Percentiles rank a stretch among this genome's conserved stretches.
Conservation (phyloP, 2,888 invertebrate genomes). For the Trypoxylon attenuatum region DNA sequence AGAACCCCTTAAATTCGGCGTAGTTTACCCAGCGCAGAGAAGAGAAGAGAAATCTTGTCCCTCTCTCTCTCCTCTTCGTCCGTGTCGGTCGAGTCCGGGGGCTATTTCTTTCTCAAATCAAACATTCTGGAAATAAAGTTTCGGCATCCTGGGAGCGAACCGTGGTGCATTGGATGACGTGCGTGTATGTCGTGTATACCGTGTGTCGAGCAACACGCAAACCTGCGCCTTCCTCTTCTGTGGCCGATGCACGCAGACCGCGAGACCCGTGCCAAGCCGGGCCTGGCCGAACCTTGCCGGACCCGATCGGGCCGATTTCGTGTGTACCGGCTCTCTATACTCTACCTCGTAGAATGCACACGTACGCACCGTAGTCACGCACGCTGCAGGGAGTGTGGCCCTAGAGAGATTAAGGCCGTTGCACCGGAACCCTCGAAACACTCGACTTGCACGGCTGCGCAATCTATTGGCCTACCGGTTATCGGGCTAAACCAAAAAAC, state of each 20-base stretch:
- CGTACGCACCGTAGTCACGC: slow-evolving; percentile 63
- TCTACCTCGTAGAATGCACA: slow-evolving; percentile 24
- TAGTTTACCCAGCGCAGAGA: slow-evolving; percentile 55
- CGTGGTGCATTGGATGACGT: background rate
- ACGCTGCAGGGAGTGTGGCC: slow-evolving; percentile 67
- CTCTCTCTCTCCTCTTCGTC: too few species aligned
- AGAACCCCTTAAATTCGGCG: slow-evolving; percentile 68
- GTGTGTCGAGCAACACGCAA: too few species aligned
- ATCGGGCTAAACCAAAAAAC: slow-evolving; percentile 6
- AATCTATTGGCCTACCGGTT: slow-evolving; percentile 40
- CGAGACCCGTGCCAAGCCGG: slow-evolving; percentile 13
- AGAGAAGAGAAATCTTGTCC: slow-evolving; percentile 39
- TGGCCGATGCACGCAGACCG: slow-evolving; percentile 31
- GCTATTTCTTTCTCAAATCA: slow-evolving; percentile 71
- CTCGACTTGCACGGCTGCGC: slow-evolving; percentile 43
- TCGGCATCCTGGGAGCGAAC: slow-evolving; percentile 48
- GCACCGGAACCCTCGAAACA: slow-evolving; percentile 69
- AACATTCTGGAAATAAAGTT: slow-evolving; percentile 74
- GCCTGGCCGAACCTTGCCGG: slow-evolving; percentile 17
- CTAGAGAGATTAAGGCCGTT: slow-evolving; percentile 73
- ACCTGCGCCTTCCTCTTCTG: slow-evolving; percentile 2
- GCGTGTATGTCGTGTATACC: too few species aligned
- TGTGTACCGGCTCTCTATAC: slow-evolving; percentile 6
- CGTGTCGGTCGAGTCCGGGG: slow-evolving; percentile 54
- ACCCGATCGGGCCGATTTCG: background rate